Conservation (phyloP, 2,797 vertebrate species). For the Sitta carolinensis region DNA sequence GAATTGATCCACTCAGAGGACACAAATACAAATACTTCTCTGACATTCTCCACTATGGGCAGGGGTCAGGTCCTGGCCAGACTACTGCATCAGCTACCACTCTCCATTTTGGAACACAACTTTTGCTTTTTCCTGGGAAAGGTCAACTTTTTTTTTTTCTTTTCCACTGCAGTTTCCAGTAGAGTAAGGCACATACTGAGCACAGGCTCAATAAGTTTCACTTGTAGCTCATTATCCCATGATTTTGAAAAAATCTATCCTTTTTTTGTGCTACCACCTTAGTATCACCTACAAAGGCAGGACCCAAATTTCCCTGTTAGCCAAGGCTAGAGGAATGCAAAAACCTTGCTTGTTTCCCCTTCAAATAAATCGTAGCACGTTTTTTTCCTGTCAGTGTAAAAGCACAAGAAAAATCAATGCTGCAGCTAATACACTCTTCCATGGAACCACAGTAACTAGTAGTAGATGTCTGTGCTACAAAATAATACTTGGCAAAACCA, state of each 20-base stretch:
- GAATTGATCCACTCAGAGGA: neutral
- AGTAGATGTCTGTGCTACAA: constrained; percentile 26
- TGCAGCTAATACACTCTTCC: constrained; percentile 1
- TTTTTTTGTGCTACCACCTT: neutral
- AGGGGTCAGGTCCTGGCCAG: neutral
- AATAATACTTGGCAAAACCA: constrained; percentile 52
- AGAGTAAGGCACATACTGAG: neutral
- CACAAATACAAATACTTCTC: neutral
- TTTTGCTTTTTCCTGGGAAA: neutral
- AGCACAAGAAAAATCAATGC: constrained; percentile 45
- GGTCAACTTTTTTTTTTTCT: neutral
- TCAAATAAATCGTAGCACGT: neutral
- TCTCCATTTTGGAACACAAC: neutral
- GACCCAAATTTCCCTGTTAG: neutral
- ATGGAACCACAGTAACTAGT: constrained; percentile 16
- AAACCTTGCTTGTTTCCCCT: neutral
- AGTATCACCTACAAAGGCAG: neutral
- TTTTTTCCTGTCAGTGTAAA: neutral
- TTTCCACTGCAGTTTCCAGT: neutral
- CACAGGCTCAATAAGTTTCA: neutral
- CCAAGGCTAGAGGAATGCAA: neutral
- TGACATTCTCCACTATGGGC: neutral
- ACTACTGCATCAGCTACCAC: neutral
- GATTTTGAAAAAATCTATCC: neutral
- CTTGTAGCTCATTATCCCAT: neutral